Conservation (phyloP, 2,113 vertebrate species). For the Brachypodius melanocephalos region DNA sequence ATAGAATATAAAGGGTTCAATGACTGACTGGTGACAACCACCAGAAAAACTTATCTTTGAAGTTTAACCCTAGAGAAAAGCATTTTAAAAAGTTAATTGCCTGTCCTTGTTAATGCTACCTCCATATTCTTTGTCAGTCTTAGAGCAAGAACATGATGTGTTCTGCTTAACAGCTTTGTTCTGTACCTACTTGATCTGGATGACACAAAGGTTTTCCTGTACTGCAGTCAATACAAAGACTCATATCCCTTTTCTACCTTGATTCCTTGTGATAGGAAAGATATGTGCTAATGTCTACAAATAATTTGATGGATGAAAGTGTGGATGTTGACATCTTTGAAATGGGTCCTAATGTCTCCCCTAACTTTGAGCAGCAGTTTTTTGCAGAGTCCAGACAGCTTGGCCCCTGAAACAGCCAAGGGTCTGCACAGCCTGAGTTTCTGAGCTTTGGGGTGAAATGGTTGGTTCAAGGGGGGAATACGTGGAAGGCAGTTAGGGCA, state of each 20-base stretch:
- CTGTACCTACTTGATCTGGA: neutral
- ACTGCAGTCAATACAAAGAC: neutral
- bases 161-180: neutral
- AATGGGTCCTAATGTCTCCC: neutral
- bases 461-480: neutral
- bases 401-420: neutral
- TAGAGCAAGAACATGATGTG: neutral
- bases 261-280: neutral
- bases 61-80: neutral
- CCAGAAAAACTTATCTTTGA: rapidly evolving
- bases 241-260: neutral
- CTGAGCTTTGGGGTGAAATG: neutral
- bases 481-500: neutral
- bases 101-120: neutral
- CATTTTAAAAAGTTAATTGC: neutral
- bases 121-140: neutral
- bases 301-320: neutral
- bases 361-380: neutral
- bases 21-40: neutral
- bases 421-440: neutral
- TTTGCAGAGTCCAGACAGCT: neutral
- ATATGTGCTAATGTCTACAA: neutral
- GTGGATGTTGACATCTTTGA: neutral
- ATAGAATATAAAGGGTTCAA: neutral
- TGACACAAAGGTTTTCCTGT: neutral